phyloP scores from a whole-genome alignment of 2,113 vertebrate genomes.

The Pandion haliaetus region DNA sequence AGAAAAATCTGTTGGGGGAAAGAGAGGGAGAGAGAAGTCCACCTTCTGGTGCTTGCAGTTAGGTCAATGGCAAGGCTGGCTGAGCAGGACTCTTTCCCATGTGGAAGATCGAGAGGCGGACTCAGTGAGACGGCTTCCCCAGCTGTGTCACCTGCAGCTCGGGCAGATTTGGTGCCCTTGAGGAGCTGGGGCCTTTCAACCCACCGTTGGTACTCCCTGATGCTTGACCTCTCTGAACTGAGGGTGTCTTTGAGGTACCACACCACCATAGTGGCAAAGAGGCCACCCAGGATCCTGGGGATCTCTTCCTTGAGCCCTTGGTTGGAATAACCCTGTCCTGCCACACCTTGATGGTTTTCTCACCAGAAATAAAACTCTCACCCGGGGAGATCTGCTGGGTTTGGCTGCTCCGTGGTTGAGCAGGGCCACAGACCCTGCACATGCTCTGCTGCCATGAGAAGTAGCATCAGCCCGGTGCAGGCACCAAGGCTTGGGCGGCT shows the following conservation, averaged over 20 bases:
- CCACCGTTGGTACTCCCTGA: not conserved
- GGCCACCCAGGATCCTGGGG: too few relatives aligned
- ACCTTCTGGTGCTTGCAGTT: not conserved
- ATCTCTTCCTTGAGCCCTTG: not conserved
- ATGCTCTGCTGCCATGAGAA: not conserved
- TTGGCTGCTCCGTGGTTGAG: not conserved
- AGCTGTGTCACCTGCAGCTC: not conserved
- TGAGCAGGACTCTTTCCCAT: not conserved
- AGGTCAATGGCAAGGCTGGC: not conserved
- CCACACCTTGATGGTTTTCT: not conserved
- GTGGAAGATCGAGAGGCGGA: not conserved
- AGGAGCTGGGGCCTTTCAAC: not conserved
- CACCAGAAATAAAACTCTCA: not conserved
- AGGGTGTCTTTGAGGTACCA: not conserved
- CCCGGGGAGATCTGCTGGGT: not conserved
- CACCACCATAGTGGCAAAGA: fast-evolving
- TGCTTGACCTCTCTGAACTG: not conserved
- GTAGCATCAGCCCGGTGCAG: not conserved
- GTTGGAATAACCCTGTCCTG: not conserved
- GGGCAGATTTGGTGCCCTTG: not conserved
- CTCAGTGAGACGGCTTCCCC: not conserved
- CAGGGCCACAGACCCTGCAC: not conserved
- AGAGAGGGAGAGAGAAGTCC: not conserved
- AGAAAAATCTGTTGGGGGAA: not conserved
- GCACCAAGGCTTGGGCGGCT: not conserved